phyloP scores from a whole-genome alignment of 2,888 invertebrate genomes.

The Orchesella flavescens region DNA sequence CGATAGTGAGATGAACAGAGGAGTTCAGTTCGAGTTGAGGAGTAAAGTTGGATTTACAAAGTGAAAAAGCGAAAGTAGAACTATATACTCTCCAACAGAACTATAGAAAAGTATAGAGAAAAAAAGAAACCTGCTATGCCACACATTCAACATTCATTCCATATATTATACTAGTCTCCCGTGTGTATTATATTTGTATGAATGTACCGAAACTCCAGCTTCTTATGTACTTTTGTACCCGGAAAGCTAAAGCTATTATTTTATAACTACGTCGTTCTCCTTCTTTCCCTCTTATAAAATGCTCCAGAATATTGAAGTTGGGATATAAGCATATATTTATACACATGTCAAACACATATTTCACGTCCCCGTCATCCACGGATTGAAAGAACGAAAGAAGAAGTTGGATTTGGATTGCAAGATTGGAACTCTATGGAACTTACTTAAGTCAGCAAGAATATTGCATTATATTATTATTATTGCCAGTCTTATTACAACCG shows the following conservation, averaged over 20 bases:
- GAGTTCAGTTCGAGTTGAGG: no score
- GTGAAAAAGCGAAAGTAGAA: conserved; percentile 54
- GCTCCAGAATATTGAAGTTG: background rate
- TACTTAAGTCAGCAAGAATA: conserved; percentile 34
- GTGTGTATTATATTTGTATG: background rate
- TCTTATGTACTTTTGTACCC: background rate
- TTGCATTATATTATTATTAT: conserved; percentile 35
- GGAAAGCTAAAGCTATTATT: no score
- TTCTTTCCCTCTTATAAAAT: background rate
- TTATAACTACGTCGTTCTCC: no score
- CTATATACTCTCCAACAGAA: background rate
- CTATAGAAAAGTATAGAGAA: background rate
- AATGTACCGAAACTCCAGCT: background rate
- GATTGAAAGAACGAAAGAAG: conserved; percentile 22
- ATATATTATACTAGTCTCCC: background rate
- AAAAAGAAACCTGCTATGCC: background rate
- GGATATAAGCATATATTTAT: no score
- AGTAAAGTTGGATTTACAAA: conserved; percentile 60
- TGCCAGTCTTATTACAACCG: background rate
- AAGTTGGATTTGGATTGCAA: background rate
- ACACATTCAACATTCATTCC: background rate
- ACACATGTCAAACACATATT: background rate
- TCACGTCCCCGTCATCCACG: conserved; percentile 18
- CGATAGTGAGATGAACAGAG: conserved; percentile 11
- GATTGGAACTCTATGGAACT: conserved; percentile 25